These are phyloP conservation scores for Gallinago undulata DNA, from an alignment of 2,113 vertebrate genomes.

Conservation along the genomic window DNA sequence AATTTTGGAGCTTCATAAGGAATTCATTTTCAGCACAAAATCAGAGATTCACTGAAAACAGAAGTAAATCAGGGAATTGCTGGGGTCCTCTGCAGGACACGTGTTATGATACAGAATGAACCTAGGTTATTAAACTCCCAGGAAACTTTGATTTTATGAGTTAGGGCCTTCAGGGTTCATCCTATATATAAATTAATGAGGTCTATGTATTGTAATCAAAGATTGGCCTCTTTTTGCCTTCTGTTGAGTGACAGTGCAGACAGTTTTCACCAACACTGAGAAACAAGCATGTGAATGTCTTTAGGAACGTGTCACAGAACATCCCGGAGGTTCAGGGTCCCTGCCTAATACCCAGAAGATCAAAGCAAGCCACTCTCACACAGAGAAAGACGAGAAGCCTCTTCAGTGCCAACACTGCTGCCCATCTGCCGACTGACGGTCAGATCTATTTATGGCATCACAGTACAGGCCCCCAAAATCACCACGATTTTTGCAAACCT, in stretches of 20 bases:
- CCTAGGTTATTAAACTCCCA: not conserved
- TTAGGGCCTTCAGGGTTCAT: not conserved
- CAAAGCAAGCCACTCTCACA: not conserved
- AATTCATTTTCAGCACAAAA: not conserved
- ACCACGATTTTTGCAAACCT: not conserved
- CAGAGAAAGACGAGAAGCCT: not conserved
- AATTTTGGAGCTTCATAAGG: not conserved
- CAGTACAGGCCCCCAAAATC: not conserved
- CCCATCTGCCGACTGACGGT: not conserved
- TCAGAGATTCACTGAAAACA: not conserved
- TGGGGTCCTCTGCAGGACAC: not conserved
- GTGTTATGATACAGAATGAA: not conserved
- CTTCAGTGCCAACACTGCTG: not conserved
- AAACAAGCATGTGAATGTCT: fast-evolving
- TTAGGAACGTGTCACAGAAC: not conserved
- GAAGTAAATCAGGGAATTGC: not conserved
- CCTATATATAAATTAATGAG: not conserved
- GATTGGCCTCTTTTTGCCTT: not conserved
- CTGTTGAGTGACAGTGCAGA: not conserved
- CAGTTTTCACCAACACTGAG: not conserved
- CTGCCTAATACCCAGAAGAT: not conserved
- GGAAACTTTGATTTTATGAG: not conserved
- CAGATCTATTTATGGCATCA: not conserved
- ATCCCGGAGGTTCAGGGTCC: not conserved
- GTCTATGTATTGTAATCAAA: not conserved